Percentiles rank a stretch among this genome's conserved stretches.
These are phyloP conservation scores for Corbicula japonica DNA, from an alignment of 2,888 invertebrate genomes.

Conservation along the genomic window DNA sequence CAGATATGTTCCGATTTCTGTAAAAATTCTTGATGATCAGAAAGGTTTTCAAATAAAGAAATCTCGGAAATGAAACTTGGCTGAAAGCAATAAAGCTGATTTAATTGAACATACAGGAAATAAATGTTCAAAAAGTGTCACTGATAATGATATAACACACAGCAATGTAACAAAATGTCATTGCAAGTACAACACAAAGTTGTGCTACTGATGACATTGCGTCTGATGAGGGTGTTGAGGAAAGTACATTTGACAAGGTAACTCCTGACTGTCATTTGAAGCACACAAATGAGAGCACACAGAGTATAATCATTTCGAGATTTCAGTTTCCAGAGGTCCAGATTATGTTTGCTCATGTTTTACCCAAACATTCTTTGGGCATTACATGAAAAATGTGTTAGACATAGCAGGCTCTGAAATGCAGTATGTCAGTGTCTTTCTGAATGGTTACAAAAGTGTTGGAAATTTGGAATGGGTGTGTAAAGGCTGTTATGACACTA, in stretches of 20 bases:
- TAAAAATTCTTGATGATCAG: background rate
- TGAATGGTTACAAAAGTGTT: no score
- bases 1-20: background rate
- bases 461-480: no score
- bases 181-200: background rate
- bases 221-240: background rate
- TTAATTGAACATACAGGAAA: no score
- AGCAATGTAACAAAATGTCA: background rate
- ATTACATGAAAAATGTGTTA: background rate
- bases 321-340: conserved; percentile 12
- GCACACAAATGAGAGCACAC: no score
- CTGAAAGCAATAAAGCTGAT: no score
- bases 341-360: conserved; percentile 35
- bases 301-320: background rate
- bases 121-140: no score
- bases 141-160: background rate
- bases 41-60: background rate
- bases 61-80: no score
- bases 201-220: no score
- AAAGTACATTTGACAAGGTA: background rate
- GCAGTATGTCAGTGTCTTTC: no score
- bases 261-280: conserved; percentile 4
- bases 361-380: conserved; percentile 29
- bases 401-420: no score
- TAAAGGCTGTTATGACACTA: no score